These are phyloP conservation scores for Papilio glaucus DNA, from an alignment of 1,140 invertebrate genomes.

Conservation along the genomic window DNA sequence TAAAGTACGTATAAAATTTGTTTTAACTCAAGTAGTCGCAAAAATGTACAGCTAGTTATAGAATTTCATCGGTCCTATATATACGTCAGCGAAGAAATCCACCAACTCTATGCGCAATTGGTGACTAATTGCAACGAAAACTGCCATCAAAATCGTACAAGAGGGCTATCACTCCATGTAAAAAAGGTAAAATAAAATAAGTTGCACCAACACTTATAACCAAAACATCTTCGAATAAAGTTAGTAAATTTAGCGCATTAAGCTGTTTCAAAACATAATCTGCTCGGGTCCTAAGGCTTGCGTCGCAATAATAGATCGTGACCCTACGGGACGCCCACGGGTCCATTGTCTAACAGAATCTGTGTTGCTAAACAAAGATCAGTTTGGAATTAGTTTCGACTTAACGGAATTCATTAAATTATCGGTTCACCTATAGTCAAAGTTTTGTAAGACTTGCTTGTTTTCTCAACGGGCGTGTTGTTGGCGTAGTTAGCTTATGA, in stretches of 20 bases:
- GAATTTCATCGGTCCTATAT: too few relatives aligned
- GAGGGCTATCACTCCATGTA: not conserved
- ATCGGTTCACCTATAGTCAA: conserved; percentile 24
- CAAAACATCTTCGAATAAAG: conserved; percentile 37
- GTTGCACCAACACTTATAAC: not conserved
- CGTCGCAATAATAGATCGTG: conserved; percentile 41
- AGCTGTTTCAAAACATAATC: conserved; percentile 41
- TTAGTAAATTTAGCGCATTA: conserved; percentile 40
- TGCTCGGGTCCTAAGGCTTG: conserved; percentile 23
- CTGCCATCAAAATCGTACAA: too few relatives aligned
- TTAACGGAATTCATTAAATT: conserved; percentile 38
- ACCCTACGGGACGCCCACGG: conserved; percentile 42
- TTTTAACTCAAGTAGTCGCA: too few relatives aligned
- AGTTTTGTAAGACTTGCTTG: conserved; percentile 32
- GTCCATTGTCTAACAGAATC: conserved; percentile 39
- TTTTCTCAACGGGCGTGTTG: conserved; percentile 20
- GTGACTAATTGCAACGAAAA: not conserved
- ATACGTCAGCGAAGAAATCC: too few relatives aligned
- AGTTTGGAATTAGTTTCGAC: conserved; percentile 36
- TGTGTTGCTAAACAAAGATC: conserved; percentile 37
- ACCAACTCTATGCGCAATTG: too few relatives aligned
- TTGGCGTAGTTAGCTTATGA: conserved; percentile 18
- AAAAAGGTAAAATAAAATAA: not conserved
- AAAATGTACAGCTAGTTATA: too few relatives aligned
- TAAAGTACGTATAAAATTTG: too few relatives aligned